Base-by-base conservation (phyloP, 2,888 invertebrate species). In the Trissolcus japonicus region DNA sequence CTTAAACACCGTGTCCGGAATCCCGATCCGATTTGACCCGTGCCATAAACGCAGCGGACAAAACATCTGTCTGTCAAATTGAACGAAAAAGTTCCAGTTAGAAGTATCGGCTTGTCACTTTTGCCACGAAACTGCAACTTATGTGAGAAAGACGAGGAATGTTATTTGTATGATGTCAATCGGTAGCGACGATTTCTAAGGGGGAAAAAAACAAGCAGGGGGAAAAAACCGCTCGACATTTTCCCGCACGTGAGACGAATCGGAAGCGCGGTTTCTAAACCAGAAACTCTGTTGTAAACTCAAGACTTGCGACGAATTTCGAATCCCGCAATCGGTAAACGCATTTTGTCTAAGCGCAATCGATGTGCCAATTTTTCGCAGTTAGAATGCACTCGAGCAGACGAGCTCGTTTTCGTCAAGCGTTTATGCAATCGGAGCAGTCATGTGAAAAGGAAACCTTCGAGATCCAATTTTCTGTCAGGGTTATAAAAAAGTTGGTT, bases 1-100 rank as follows among this genome's bases (percentile, higher is more conserved):
- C 84, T 86, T 83, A 84, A 87, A 87, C 87, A 86, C 83, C 85
- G 83, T 82, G 86, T 84, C 83, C 84, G 87, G 87, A 87, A 87
- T 88, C 85, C 81, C 61, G 86, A 75, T 81, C 79, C 86, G 86
- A 87, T 87, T 87, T 86, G 87, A 86, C 85, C 81, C 71, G 71
- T 83, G 81, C 85, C 85, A 81, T 86, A 85, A 85, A 83, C 73
- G 76, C 63, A 74, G 63, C 55, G 67, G 76, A 79, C 80, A 80
- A 83, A 83, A 82, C 71, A 71, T 76, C 61, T 76, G 76, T 76
- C 71, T 60, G 65, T 68, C 68, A 73, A 73, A 61, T 69, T 56
- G 65, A 59, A 73, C 55, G 68, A 68, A 73, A 72, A 67, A 19
- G 19, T 21, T 7, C n/a, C 21, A 25, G 54, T n/a, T 14, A n/a